These are phyloP conservation scores for Hyalella azteca DNA, from an alignment of 2,888 invertebrate species.

Conservation along the genomic window DNA sequence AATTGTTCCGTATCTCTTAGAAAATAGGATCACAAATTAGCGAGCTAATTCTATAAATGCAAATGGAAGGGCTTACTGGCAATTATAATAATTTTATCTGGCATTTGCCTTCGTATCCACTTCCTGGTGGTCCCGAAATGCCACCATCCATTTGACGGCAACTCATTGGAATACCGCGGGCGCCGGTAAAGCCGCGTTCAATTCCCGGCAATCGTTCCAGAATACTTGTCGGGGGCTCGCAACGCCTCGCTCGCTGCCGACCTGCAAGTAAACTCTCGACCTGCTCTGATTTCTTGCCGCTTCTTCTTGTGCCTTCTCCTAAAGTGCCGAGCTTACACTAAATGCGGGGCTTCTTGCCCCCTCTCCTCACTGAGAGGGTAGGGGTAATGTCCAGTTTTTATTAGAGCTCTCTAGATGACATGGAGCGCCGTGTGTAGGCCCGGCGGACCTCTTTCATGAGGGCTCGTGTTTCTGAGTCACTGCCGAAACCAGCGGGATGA, in stretches of 20 bases:
- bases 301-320: neutral
- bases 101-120: conserved; percentile 25
- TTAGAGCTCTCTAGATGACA: too few relatives aligned
- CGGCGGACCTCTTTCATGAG: too few relatives aligned
- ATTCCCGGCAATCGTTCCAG: conserved; percentile 33
- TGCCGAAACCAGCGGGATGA: too few relatives aligned
- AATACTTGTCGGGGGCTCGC: conserved; percentile 1
- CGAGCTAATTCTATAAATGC: conserved; percentile 25
- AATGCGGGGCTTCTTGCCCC: neutral
- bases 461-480: too few relatives aligned
- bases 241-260: neutral
- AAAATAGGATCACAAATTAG: conserved; percentile 12
- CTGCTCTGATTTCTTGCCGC: neutral
- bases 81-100: conserved; percentile 33
- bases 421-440: too few relatives aligned
- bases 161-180: conserved; percentile 35
- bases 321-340: neutral
- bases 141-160: conserved; percentile 26
- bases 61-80: conserved; percentile 14
- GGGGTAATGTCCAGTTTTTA: too few relatives aligned
- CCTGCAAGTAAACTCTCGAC: neutral
- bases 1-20: neutral
- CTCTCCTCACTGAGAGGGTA: too few relatives aligned
- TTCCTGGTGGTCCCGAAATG: conserved; percentile 11
- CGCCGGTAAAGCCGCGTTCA: conserved; percentile 26